A percentile compares a stretch with the other conserved stretches of the same genome.
These are phyloP conservation scores for Pammene aurita DNA, from an alignment of 2,888 invertebrate genomes.

Conservation along the genomic window DNA sequence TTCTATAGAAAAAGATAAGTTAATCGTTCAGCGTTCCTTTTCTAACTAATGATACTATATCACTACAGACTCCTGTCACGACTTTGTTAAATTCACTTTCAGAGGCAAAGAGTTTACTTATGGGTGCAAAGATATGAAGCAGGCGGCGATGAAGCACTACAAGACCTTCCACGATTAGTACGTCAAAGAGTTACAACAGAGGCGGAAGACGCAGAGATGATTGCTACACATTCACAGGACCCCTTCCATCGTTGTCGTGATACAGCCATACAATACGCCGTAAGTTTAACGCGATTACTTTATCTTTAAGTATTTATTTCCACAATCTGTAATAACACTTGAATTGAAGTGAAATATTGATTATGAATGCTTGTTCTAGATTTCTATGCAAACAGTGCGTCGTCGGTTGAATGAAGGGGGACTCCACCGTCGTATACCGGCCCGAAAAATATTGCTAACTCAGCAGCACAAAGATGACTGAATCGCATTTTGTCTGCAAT, in stretches of 20 bases:
- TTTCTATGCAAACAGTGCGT: slow-evolving; percentile 22
- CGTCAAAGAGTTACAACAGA: slow-evolving; percentile 10
- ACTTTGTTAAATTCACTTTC: slow-evolving; percentile 14
- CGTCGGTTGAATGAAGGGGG: slow-evolving; percentile 19
- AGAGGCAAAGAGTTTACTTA: slow-evolving; percentile 11
- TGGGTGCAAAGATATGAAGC: slow-evolving; percentile 10
- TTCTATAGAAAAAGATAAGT: too few species aligned
- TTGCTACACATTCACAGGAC: slow-evolving; percentile 5
- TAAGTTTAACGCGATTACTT: slow-evolving; percentile 19
- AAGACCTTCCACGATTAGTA: slow-evolving; percentile 2
- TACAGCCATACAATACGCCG: slow-evolving; percentile 17
- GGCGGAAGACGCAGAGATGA: slow-evolving; percentile 15
- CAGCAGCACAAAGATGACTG: slow-evolving; percentile 2
- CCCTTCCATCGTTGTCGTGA: slow-evolving; percentile 18
- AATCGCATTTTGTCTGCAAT: slow-evolving; percentile 25
- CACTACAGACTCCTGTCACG: background rate
- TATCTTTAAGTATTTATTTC: slow-evolving; percentile 14
- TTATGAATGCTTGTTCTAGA: slow-evolving; percentile 14
- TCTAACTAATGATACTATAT: too few species aligned
- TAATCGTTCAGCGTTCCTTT: too few species aligned
- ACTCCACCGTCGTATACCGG: slow-evolving; percentile 12
- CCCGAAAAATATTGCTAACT: slow-evolving; percentile 18
- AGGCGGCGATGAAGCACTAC: slow-evolving; percentile 13
- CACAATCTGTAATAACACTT: slow-evolving; percentile 14
- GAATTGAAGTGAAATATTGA: slow-evolving; percentile 14